Evolutionary conservation across 2,888 invertebrate genomes (phyloP), one percentile per base, ranked within the genome.

Genomic region (Theodoxus fluviatilis): DNA sequence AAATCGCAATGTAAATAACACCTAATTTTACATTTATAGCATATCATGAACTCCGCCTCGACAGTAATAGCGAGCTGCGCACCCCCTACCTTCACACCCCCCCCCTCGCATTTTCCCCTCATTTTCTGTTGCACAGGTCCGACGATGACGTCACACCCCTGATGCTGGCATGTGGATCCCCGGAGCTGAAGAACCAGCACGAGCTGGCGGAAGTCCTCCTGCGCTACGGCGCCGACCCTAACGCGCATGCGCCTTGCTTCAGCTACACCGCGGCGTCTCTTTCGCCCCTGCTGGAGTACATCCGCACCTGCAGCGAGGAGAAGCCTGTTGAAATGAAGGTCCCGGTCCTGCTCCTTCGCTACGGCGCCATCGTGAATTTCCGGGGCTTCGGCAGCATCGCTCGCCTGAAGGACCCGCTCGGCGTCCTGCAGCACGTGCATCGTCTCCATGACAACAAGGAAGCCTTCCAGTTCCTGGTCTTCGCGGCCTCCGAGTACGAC

Each of bases 201-300:
- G 78, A 78, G 25, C 83, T 83, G 3, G 75, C 85, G 3, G 73
- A 80, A 63, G n/a, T 78, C 43, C 76, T 86, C 1, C 78, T 86
- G 0, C 73, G 80, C 65, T 69, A 79, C 47, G 85, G 84, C 12
- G 86, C 85, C 22, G 71, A 84, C 57, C 81, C 83, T 6, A 84
- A 83, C 70, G 79, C 78, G 15, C 71, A 79, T 79, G 92, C 93
- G 69, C 76, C 77, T 0, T 91, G 92, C n/a, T 76, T 79, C 31
- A 80, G 79, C 37, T 84, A 82, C 71, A 79, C 77, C 7, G 92
- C 92, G 57, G 65, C 65, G 47, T 91, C 92, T 0, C 89, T 94
- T 25, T 89, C 94, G 0, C 93, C 94, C 0, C 88, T 95, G 1
- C 93, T 94, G 0, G 95, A 95, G 85, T 94, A 94, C 85, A 89